These are phyloP conservation scores for Aleiodes testaceus DNA, from an alignment of 2,888 invertebrate species.

Conservation along the genomic window DNA sequence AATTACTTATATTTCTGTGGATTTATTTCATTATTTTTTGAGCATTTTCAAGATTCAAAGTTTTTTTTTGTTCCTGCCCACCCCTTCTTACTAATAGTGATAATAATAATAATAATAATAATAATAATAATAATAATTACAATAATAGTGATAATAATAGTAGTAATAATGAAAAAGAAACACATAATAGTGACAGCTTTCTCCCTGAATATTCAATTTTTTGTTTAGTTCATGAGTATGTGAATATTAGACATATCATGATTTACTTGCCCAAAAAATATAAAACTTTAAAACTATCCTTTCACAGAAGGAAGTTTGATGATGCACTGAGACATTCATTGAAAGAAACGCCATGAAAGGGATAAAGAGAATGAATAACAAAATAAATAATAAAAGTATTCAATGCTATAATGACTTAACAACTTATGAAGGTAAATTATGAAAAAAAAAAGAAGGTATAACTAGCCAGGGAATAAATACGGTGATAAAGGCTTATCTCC, in stretches of 20 bases:
- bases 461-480: constrained; percentile 39
- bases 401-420: constrained; percentile 72
- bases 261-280: too few species aligned
- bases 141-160: constrained; percentile 24
- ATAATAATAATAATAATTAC: neutral
- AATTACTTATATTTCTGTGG: too few species aligned
- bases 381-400: constrained; percentile 73
- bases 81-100: constrained; percentile 6
- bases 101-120: constrained; percentile 24
- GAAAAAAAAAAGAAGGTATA: constrained; percentile 56
- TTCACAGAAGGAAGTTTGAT: too few species aligned
- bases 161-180: constrained; percentile 4
- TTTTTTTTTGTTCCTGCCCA: too few species aligned
- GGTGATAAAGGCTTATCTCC: neutral
- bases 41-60: too few species aligned
- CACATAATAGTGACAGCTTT: neutral
- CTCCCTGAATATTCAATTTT: too few species aligned
- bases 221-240: too few species aligned
- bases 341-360: neutral
- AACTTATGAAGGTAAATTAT: constrained; percentile 67
- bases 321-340: too few species aligned
- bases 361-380: constrained; percentile 62
- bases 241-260: too few species aligned
- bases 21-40: too few species aligned
- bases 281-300: too few species aligned